phyloP scores from a whole-genome alignment of 2,113 vertebrate species.

The Brienomyrus longianalis region DNA sequence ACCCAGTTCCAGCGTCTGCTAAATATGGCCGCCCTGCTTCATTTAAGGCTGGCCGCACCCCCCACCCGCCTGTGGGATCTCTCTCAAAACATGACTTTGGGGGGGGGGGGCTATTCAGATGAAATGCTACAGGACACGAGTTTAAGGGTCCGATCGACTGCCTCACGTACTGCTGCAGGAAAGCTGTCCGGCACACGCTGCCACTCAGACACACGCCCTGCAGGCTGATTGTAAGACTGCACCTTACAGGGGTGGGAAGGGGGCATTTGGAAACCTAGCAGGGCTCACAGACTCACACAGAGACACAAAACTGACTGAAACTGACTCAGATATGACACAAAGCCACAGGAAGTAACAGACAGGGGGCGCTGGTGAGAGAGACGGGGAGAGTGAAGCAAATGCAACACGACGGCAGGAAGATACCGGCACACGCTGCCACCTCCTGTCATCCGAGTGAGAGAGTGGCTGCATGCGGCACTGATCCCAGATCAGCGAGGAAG shows the following conservation, averaged over 20 bases:
- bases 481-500: background rate
- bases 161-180: background rate
- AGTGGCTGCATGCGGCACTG: background rate
- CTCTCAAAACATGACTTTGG: background rate
- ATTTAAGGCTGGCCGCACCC: background rate
- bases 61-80: background rate
- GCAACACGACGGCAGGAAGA: background rate
- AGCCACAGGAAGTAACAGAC: background rate
- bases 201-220: background rate
- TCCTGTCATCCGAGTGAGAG: background rate
- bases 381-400: background rate
- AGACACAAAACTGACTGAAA: background rate
- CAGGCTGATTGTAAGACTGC: background rate
- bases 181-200: background rate
- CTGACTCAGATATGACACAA: background rate
- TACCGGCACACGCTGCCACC: background rate
- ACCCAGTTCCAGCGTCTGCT: slow-evolving; percentile 4
- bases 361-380: background rate
- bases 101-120: background rate
- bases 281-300: background rate
- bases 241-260: background rate
- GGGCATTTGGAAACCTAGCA: background rate
- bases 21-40: slow-evolving; percentile 7
- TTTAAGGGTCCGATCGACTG: background rate
- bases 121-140: background rate